Conservation (phyloP, 2,797 vertebrate species). For the Heterohyrax brucei region DNA sequence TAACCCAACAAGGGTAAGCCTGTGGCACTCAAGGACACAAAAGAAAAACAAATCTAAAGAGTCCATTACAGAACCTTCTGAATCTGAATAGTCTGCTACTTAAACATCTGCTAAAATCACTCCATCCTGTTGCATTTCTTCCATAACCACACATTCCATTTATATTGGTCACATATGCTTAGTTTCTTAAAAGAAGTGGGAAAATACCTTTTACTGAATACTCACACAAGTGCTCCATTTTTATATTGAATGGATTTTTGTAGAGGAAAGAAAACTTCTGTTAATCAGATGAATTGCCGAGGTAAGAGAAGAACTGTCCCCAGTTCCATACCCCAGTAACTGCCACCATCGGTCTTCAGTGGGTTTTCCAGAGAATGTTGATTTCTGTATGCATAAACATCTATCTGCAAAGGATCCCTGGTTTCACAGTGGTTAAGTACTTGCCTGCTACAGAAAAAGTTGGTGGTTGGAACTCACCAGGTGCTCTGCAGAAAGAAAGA, state of each 20-base stretch:
- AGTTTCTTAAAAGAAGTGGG: constrained; percentile 45
- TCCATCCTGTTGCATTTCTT: not conserved
- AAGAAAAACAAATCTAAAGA: not conserved
- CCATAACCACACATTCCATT: not conserved
- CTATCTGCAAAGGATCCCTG: no score
- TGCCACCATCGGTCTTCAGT: not conserved
- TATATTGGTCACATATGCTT: constrained; percentile 32
- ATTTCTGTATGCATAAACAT: not conserved
- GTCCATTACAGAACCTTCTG: not conserved
- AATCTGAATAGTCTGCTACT: not conserved
- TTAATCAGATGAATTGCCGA: not conserved
- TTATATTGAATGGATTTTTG: constrained; percentile 41
- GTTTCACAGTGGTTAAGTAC: no score
- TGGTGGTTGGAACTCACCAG: not conserved
- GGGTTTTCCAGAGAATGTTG: not conserved
- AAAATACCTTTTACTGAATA: constrained; percentile 12
- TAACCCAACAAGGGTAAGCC: not conserved
- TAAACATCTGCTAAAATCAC: constrained; percentile 26
- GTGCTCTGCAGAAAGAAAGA: not conserved
- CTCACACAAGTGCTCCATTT: not conserved
- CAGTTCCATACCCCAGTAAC: not conserved
- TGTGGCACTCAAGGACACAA: not conserved
- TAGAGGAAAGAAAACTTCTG: not conserved
- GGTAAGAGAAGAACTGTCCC: not conserved
- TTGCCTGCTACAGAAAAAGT: no score